A percentile compares a stretch with the other conserved stretches of the same genome.
These are phyloP conservation scores for Meles meles DNA, from an alignment of 2,113 vertebrate genomes.

Conservation along the genomic window DNA sequence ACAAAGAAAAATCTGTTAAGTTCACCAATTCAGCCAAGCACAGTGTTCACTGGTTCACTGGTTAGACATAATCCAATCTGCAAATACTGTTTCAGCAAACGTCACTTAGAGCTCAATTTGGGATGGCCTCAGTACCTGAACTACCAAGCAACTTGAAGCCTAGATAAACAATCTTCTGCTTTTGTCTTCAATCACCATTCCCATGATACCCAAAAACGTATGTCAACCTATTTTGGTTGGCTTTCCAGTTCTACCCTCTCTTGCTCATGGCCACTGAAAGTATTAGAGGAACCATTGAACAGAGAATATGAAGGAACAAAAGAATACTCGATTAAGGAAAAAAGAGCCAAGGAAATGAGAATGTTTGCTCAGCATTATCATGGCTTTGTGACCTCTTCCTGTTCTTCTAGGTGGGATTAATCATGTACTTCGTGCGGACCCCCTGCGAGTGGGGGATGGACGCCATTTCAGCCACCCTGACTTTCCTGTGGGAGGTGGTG, in stretches of 20 bases:
- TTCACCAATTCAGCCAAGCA: neutral
- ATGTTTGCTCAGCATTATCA: neutral
- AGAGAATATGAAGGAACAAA: neutral
- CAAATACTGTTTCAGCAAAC: neutral
- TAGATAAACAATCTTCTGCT: neutral
- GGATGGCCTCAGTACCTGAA: neutral
- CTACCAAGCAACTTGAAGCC: neutral
- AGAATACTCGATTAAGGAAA: neutral
- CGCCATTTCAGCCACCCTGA: slow-evolving; percentile 97
- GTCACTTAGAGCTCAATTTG: neutral
- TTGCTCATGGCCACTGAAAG: neutral
- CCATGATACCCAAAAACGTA: neutral
- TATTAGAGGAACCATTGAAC: neutral
- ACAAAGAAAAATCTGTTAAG: neutral
- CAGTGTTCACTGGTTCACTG: neutral
- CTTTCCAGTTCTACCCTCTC: neutral
- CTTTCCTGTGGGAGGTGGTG: slow-evolving; percentile 99
- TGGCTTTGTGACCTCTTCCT: neutral
- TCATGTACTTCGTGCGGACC: slow-evolving; percentile 99
- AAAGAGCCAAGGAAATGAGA: neutral
- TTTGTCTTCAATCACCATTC: neutral
- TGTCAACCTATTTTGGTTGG: neutral
- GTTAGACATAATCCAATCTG: neutral
- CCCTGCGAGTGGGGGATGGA: slow-evolving; percentile 99
- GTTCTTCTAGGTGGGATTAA: slow-evolving; percentile 91